Evolutionary conservation across 2,113 vertebrate genomes (phyloP).

Genomic region (Trematomus loennbergii): DNA sequence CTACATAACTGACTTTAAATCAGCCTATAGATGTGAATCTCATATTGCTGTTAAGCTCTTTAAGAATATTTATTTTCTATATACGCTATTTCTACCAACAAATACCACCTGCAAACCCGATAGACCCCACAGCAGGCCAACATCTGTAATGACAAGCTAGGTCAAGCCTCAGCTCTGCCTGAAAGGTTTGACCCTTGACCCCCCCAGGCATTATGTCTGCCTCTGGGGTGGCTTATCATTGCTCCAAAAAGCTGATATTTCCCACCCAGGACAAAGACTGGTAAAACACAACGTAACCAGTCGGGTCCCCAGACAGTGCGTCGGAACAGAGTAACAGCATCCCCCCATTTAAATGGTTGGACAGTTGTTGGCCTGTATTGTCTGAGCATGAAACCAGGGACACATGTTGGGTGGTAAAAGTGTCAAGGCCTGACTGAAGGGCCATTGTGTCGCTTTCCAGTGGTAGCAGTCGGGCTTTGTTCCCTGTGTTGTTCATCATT

Average conservation of each 20-base stretch:
- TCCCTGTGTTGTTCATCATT: constrained; percentile 83
- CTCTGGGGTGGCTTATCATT: constrained; percentile 57
- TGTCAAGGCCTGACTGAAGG: constrained; percentile 81
- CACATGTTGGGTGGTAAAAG: constrained; percentile 88
- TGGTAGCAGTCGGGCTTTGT: constrained; percentile 78
- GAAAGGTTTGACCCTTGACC: constrained; percentile 80
- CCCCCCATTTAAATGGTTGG: constrained; percentile 54
- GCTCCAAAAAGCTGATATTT: constrained; percentile 67
- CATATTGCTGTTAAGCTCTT: constrained; percentile 24
- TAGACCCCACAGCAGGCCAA: constrained; percentile 64
- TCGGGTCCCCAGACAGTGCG: constrained; percentile 63
- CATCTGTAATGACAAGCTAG: constrained; percentile 65
- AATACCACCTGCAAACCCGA: constrained; percentile 65
- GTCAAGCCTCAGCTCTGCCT: constrained; percentile 60
- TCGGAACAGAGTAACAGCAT: constrained; percentile 46
- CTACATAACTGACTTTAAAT: background rate
- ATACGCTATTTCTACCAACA: constrained; percentile 2
- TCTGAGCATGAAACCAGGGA: constrained; percentile 75
- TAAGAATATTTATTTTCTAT: background rate
- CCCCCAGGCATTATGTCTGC: constrained; percentile 41
- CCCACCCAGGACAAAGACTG: constrained; percentile 66
- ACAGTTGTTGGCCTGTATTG: constrained; percentile 82
- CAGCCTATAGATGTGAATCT: background rate
- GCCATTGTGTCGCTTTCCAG: constrained; percentile 79
- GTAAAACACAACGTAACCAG: constrained; percentile 49